A percentile compares a stretch with the other conserved stretches of the same genome.
Conservation (phyloP, 2,797 vertebrate species). For the Parambassis ranga region DNA sequence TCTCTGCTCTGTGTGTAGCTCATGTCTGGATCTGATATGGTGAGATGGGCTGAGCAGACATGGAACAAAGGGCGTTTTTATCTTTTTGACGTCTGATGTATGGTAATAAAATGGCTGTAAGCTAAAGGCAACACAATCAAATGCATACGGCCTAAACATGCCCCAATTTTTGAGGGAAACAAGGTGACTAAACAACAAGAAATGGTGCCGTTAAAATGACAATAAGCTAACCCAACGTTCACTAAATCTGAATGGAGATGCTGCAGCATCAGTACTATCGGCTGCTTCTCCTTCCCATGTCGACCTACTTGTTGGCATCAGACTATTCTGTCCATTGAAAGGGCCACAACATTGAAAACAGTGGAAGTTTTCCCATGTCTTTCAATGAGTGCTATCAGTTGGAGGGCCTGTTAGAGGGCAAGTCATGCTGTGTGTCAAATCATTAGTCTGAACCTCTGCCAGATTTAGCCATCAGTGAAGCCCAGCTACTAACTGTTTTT, state of each 20-base stretch:
- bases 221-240: too few relatives aligned
- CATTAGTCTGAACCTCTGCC: not conserved
- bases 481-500: not conserved
- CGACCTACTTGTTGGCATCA: too few relatives aligned
- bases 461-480: too few relatives aligned
- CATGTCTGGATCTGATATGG: constrained; percentile 25
- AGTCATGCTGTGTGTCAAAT: not conserved
- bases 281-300: too few relatives aligned
- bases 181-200: too few relatives aligned
- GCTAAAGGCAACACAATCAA: not conserved
- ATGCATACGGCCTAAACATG: too few relatives aligned
- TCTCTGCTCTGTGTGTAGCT: constrained; percentile 47
- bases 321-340: not conserved
- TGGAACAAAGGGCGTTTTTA: constrained; percentile 47
- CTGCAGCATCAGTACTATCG: too few relatives aligned
- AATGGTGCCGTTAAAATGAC: too few relatives aligned
- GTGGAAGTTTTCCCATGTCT: not conserved
- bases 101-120: not conserved
- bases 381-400: not conserved
- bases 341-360: not conserved
- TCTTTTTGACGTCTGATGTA: constrained; percentile 16
- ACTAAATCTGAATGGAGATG: too few relatives aligned
- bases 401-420: not conserved
- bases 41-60: constrained; percentile 35
- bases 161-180: too few relatives aligned